phyloP scores from a whole-genome alignment of 2,113 vertebrate species.

The Onychostoma macrolepis region DNA sequence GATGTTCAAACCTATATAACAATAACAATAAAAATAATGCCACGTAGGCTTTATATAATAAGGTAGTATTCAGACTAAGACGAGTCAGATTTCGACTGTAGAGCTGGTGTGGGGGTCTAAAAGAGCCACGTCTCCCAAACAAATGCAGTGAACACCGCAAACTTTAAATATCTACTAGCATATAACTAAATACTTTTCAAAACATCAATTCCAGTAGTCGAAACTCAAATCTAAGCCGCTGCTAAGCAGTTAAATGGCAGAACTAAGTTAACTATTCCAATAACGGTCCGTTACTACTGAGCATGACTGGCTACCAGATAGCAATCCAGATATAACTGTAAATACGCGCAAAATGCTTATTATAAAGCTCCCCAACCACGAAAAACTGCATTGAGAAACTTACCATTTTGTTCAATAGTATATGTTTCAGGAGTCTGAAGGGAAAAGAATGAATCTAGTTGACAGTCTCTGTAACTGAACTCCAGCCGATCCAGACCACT shows the following conservation, averaged over 20 bases:
- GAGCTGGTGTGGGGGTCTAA: neutral
- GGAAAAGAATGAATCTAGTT: neutral
- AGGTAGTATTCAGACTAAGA: neutral
- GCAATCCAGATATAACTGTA: neutral
- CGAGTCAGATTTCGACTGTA: neutral
- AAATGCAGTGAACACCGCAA: neutral
- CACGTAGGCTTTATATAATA: neutral
- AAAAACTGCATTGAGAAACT: constrained; percentile 41
- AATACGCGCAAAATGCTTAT: neutral
- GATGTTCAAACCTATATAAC: neutral
- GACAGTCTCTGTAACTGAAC: neutral
- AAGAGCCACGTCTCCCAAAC: constrained; percentile 71
- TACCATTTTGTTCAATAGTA: constrained; percentile 69
- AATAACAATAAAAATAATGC: neutral
- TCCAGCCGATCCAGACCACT: neutral
- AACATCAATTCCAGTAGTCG: neutral
- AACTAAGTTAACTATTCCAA: neutral
- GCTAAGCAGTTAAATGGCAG: neutral
- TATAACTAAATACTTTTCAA: neutral
- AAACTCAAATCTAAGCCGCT: neutral
- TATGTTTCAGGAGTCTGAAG: constrained; percentile 4
- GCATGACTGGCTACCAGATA: neutral
- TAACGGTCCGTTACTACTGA: neutral
- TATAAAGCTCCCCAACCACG: neutral
- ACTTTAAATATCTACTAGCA: neutral